Percentiles rank a stretch among this genome's conserved stretches.
Evolutionary conservation across 2,113 vertebrate species (phyloP).

Genomic region (Lamprotornis superbus): DNA sequence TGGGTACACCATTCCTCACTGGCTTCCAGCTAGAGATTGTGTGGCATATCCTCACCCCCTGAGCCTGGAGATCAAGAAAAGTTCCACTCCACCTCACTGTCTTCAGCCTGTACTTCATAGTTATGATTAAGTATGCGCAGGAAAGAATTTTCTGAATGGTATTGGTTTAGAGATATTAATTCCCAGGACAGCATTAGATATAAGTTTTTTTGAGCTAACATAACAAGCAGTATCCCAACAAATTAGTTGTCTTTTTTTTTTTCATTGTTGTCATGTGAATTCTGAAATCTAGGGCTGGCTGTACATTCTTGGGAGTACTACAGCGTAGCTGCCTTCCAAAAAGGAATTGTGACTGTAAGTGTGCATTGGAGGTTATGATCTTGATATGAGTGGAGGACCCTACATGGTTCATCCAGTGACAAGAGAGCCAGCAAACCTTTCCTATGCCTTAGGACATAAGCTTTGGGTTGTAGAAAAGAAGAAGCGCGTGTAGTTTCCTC

Average conservation of each 20-base stretch:
- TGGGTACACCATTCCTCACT: too few relatives aligned
- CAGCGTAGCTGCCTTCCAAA: neutral
- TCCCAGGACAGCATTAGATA: neutral
- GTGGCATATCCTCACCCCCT: neutral
- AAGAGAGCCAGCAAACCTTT: neutral
- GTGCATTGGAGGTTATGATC: neutral
- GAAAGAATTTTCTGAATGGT: neutral
- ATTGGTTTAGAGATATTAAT: neutral
- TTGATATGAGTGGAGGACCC: neutral
- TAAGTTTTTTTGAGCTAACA: neutral
- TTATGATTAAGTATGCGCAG: neutral
- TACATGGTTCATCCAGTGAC: neutral
- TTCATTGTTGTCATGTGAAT: neutral
- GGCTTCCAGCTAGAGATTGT: neutral
- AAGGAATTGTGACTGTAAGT: neutral
- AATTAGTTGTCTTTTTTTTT: neutral
- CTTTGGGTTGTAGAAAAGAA: neutral
- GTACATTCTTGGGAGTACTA: neutral
- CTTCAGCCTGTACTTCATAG: neutral
- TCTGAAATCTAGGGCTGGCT: neutral
- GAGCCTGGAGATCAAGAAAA: neutral
- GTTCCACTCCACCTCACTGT: neutral
- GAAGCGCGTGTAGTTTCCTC: accelerated
- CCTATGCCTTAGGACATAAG: neutral
- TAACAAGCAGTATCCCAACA: neutral